These are phyloP conservation scores for Lasioglossum albipes DNA, from an alignment of 1,140 invertebrate genomes.

Conservation along the genomic window DNA sequence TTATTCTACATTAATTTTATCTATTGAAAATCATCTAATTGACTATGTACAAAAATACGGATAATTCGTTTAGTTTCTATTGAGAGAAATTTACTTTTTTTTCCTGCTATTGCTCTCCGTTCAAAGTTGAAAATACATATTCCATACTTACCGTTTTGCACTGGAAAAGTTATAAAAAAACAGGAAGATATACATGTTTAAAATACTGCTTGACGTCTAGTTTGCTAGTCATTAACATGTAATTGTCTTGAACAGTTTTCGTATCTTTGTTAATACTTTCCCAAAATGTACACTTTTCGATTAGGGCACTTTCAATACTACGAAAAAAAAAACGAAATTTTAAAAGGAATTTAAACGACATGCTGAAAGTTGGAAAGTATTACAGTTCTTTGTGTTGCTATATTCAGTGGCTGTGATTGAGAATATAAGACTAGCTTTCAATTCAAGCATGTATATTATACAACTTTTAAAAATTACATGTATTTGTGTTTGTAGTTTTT, in stretches of 20 bases:
- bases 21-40: constrained; percentile 13
- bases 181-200: background rate
- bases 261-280: background rate
- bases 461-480: constrained; percentile 38
- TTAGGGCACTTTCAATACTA: no score
- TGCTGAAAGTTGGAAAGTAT: constrained; percentile 27
- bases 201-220: constrained; percentile 22
- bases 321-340: constrained; percentile 6
- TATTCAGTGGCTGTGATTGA: constrained; percentile 67
- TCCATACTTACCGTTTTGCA: constrained; percentile 11
- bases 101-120: background rate
- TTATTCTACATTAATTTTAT: constrained; percentile 18
- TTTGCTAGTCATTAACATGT: constrained; percentile 36
- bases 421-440: constrained; percentile 66
- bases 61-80: constrained; percentile 21
- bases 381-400: constrained; percentile 49
- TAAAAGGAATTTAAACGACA: constrained; percentile 11
- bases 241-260: constrained; percentile 24
- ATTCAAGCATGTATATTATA: constrained; percentile 50
- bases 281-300: background rate
- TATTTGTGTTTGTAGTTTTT: constrained; percentile 31
- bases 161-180: background rate
- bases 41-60: background rate
- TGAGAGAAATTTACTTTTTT: constrained; percentile 3
- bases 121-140: background rate